Evolutionary conservation across 2,113 vertebrate species (phyloP).

Genomic region (Patagioenas fasciata): DNA sequence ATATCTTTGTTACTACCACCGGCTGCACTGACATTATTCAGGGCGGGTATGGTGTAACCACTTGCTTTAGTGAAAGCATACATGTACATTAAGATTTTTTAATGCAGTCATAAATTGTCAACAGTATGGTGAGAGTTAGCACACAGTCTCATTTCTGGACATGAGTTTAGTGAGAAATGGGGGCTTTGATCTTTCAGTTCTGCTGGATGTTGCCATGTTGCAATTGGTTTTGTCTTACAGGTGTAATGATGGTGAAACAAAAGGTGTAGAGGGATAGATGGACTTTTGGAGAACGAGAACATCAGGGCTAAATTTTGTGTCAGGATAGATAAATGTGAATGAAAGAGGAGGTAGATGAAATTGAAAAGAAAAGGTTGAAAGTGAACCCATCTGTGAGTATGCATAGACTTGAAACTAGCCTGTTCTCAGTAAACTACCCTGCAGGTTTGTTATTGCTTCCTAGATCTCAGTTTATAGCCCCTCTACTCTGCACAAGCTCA

Average conservation of each 20-base stretch:
- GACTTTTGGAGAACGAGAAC: neutral
- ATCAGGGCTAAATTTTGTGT: neutral
- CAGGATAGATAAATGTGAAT: neutral
- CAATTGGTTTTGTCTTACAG: neutral
- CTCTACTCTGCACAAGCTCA: neutral
- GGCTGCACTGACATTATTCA: conserved; percentile 93
- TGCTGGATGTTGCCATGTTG: neutral
- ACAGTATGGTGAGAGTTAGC: neutral
- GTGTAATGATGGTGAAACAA: neutral
- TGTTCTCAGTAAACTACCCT: neutral
- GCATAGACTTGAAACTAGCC: neutral
- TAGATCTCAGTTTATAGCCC: neutral
- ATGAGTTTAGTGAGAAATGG: neutral
- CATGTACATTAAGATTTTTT: neutral
- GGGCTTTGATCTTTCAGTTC: neutral
- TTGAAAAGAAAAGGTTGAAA: neutral
- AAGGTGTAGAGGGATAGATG: neutral
- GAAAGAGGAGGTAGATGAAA: neutral
- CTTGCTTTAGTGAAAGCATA: neutral
- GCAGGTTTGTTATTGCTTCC: neutral
- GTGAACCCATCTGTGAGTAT: neutral
- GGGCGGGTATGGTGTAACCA: conserved; percentile 79
- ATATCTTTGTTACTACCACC: conserved; percentile 97
- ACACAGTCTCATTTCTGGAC: neutral
- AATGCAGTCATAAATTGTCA: neutral